Conservation (phyloP, 2,888 invertebrate species). For the Minunthozetes semirufus region DNA sequence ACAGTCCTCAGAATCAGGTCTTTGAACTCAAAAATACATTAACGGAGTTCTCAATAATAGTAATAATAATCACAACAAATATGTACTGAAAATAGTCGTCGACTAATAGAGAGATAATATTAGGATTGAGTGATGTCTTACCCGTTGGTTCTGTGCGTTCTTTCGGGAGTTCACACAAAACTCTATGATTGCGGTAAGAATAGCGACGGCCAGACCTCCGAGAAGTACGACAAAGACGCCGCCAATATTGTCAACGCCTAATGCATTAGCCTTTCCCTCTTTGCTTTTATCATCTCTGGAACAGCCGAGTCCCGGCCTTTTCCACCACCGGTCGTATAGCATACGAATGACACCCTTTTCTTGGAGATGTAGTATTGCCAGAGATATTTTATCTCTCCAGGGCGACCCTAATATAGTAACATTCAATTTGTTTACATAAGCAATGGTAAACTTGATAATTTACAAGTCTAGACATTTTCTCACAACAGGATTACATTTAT, state of each 20-base stretch:
- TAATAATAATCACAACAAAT: background rate
- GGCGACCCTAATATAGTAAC: constrained; percentile 58
- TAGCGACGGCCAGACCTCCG: constrained; percentile 81
- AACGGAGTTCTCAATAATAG: background rate
- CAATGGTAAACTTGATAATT: too few relatives aligned
- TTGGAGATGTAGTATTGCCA: constrained; percentile 87
- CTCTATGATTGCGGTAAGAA: constrained; percentile 84
- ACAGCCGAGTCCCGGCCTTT: constrained; percentile 84
- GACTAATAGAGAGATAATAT: background rate
- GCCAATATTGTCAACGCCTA: constrained; percentile 80
- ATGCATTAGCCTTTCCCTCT: constrained; percentile 83
- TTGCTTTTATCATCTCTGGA: constrained; percentile 74
- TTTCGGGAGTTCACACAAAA: constrained; percentile 91
- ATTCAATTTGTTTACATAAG: background rate
- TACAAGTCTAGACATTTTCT: too few relatives aligned
- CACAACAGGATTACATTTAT: too few relatives aligned
- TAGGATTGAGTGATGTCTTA: constrained; percentile 32
- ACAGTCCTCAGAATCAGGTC: background rate
- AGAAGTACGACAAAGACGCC: constrained; percentile 95
- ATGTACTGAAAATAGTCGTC: background rate
- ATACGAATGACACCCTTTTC: constrained; percentile 85
- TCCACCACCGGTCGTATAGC: constrained; percentile 97
- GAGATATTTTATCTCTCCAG: constrained; percentile 90
- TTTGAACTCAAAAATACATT: background rate
- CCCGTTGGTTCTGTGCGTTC: constrained; percentile 58